Conservation (phyloP, 2,113 vertebrate species). For the Leptobrachium leishanense region DNA sequence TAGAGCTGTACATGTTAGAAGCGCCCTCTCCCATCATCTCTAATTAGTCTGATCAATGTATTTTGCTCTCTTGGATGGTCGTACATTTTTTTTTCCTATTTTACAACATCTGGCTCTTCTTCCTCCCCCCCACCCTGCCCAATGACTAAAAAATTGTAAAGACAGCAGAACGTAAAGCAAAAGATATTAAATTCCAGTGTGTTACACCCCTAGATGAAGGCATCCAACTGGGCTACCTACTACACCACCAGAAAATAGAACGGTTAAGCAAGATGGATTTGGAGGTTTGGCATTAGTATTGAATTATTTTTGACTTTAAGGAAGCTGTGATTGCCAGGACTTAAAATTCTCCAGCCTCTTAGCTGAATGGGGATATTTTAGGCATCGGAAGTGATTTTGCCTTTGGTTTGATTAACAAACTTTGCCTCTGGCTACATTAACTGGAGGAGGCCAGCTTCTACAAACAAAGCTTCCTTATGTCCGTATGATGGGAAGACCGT, state of each 20-base stretch:
- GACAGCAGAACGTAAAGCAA: not conserved
- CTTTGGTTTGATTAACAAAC: constrained; percentile 49
- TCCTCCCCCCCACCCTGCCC: not conserved
- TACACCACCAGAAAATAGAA: constrained; percentile 35
- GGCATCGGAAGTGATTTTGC: constrained; percentile 47
- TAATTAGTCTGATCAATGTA: constrained; percentile 24
- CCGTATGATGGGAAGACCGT: constrained; percentile 29
- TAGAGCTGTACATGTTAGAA: not conserved
- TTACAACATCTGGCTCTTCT: constrained; percentile 31
- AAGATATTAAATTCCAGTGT: not conserved
- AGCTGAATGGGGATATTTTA: constrained; percentile 45
- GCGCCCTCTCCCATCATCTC: constrained; percentile 10
- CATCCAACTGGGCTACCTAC: constrained; percentile 27
- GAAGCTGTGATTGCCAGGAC: constrained; percentile 41
- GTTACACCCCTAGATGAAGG: constrained; percentile 21
- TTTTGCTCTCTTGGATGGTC: constrained; percentile 17
- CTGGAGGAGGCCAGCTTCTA: constrained; percentile 23
- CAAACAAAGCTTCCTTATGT: constrained; percentile 49
- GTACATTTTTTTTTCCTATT: not conserved
- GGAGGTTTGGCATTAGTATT: constrained; percentile 7
- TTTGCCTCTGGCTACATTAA: constrained; percentile 49
- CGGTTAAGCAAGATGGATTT: constrained; percentile 39
- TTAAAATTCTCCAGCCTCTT: constrained; percentile 21
- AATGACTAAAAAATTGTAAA: constrained; percentile 21
- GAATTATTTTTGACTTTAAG: constrained; percentile 35